A percentile compares a stretch with the other conserved stretches of the same genome.
phyloP scores from a whole-genome alignment of 2,113 vertebrate genomes.

The Anarrhichthys ocellatus region DNA sequence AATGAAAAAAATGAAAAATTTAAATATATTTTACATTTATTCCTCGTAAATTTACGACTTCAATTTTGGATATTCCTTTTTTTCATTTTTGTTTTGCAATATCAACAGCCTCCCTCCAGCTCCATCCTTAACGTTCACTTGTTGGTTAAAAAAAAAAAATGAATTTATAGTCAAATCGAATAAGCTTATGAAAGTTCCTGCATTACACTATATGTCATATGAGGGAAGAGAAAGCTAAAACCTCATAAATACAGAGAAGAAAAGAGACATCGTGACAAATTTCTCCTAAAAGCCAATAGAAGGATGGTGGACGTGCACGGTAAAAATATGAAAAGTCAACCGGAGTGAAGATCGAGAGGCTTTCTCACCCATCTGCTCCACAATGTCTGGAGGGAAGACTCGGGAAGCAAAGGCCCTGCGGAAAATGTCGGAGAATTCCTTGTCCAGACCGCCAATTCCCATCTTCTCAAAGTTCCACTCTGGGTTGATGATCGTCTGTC shows the following conservation, averaged over 20 bases:
- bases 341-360: accelerated
- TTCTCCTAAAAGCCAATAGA: background rate
- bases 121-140: too few relatives aligned
- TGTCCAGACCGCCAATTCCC: slow-evolving; percentile 98
- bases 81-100: background rate
- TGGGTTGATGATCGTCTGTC: slow-evolving; percentile 98
- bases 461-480: slow-evolving; percentile 99
- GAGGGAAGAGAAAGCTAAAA: background rate
- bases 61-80: background rate
- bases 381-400: slow-evolving; percentile 97
- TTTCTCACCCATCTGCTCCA: slow-evolving; percentile 96
- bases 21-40: background rate
- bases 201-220: background rate
- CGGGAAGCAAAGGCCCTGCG: slow-evolving; percentile 96
- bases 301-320: too few relatives aligned
- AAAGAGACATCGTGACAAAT: background rate
- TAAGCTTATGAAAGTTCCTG: background rate
- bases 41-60: background rate
- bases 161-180: background rate
- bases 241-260: background rate
- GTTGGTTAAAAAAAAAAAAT: background rate
- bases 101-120: background rate
- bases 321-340: background rate
- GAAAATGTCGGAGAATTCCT: slow-evolving; percentile 97
- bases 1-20: background rate